Evolutionary conservation across 1,140 invertebrate species (phyloP), one percentile per base, ranked within the genome.

Genomic region (Pseudoatta argentina): DNA sequence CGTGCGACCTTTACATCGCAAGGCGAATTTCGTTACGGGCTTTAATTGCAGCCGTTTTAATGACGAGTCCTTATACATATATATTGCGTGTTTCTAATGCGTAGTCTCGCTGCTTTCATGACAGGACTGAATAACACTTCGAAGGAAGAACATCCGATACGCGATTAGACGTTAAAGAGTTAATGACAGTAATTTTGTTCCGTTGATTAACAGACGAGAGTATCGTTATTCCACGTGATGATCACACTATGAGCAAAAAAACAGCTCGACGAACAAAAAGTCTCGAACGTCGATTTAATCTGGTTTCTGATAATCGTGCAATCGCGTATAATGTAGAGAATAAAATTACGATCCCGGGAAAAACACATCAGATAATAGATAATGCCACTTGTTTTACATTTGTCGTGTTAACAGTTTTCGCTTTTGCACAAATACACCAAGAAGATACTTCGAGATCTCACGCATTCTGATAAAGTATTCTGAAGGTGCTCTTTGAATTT

Each of bases 31-130:
- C 44, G 53, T 82, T 85, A 83, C 67, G 21, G 30, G 30, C 73
- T 83, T 91, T 89, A 89, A 91, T 91, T 91, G 86, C 85, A 67
- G 71, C 30, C 55, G 81, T 89, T 89, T 86, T 85, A 91, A 91
- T 57, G 82, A 89, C 63, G 67, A 48, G 48, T 85, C 83, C 61
- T 89, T 86, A 89, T 61, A 86, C 67, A 66, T 87, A 82, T 91
- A 66, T 87, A 82, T 91, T 61, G 89, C 91, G 89, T 91, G 91
- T 55, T 82, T 55, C 69, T 85, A 91, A 91, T 86, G 64, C 69
- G 53, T 53, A 67, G 73, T 48, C 55, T 61, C 55, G 75, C 16
- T 75, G 66, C 61, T 85, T 86, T 86, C 89, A 63, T 87, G 89
- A 87, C 86, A 77, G 51, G 51, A 81, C 51, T 79, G 66, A 89